Evolutionary conservation across 1,140 invertebrate genomes (phyloP), one percentile per base, ranked within the genome.

Genomic region (Pollicipes pollicipes): DNA sequence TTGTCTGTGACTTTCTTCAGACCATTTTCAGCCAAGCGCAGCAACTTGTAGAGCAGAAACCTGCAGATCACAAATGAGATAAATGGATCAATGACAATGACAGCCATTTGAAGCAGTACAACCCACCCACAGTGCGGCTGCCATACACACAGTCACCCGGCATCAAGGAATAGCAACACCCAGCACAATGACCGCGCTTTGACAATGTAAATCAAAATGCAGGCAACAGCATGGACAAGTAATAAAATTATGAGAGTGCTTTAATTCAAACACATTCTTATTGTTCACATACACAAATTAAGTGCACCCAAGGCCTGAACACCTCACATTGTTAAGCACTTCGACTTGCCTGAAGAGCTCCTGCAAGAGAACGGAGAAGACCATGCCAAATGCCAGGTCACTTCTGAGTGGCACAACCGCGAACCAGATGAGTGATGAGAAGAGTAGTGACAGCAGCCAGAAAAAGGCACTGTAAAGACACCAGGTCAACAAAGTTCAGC

Each of bases 381-480:
- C 82, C 69, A 95, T 81, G 63, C 93, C 93, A 83, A 97, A 92
- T 0, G 84, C 86, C 3, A 97, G 79, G 69, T 88, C 81, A 67
- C 87, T 83, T 73, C 87, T 82, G 66, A 95, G 78, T 29, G 91
- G 92, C 3, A 88, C 82, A 0, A 95, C 85, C 26, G 86, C 85
- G 78, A 87, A 93, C 93, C 94, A 98, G 29, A 95, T 76, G 70
- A 93, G 77, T 0, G 95, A 95, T 0, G 95, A 96, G 6, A 95
- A 72, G 32, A 97, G 77, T 73, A 98, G 82, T 3, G 94, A 90
- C 69, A 97, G 81, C 29, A 98, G 82, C 95, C 95, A 98, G 77
- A 95, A 95, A 81, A 98, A 98, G 66, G 92, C 90, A 80, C 95
- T 95, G 77, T 70, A 81, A 79, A n/a, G n/a, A n/a, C n/a, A n/a